Base-by-base conservation (phyloP, 2,888 invertebrate genomes). In the Mamestra brassicae region DNA sequence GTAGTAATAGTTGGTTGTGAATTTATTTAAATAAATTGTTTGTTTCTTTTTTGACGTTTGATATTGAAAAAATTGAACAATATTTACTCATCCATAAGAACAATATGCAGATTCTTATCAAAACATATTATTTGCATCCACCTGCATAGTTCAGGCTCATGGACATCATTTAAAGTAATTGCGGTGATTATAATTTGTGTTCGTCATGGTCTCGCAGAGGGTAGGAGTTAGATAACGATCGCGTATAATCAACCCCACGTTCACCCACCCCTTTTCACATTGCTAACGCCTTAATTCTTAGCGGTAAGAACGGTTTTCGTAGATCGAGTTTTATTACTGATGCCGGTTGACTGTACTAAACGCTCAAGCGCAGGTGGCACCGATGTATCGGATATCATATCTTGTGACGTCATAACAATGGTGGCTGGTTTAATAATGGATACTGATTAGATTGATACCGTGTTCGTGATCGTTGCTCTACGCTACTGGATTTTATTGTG, bases 341-440 rank as follows among this genome's bases (percentile, higher is more conserved):
- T 11, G 13, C 11, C 15, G 7, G 6, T 38, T 61, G 61, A 60
- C n/a, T 34, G 34, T 71, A 42, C n/a, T 36, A 15, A n/a, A 17
- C 45, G 54, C 4, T 54, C 38, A 4, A 13, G 47, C 2, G 74
- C 83, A 83, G 81, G 70, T 76, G 80, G 73, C 55, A 15, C 26
- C 26, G 6, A 17, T 42, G 26, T 58, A 26, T 47, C 36, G 36
- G 61, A 42, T 36, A 50, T 66, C 38, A 63, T 65, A 11, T 36
- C 34, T 15, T 50, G 10, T 57, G 68, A 74, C 67, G 65, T 63
- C 50, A 67, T 45, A 70, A 70, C 57, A 74, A 78, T 69, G n/a
- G 65, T 45, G 36, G n/a, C 50, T 58, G 34, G 47, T 36, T 68
- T 71, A 54, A 34, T 47, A 65, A 69, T 15, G 4, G 47, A 47